Base-by-base conservation (phyloP, 1,140 invertebrate genomes). In the Megalopta genalis region DNA sequence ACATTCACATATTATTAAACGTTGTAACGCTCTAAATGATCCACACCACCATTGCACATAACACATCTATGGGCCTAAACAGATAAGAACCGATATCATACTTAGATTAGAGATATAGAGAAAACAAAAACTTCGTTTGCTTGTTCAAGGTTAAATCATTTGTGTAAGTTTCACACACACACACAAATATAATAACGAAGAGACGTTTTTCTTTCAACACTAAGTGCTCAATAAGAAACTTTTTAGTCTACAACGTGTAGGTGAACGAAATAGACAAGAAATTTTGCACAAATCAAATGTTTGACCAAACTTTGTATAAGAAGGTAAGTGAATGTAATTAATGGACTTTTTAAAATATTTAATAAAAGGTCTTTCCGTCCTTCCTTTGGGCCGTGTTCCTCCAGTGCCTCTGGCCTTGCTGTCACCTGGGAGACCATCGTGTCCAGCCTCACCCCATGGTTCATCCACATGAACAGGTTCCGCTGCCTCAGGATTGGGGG, bases 261-360 rank as follows among this genome's bases (percentile, higher is more conserved):
- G 59, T 76, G n/a, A 42, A 60, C 68, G 66, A 25, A 66, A 52
- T n/a, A n/a, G 16, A 63, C 1, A 60, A n/a, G 63, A 63, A 85
- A 18, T 84, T 77, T 85, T 85, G 79, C 82, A 85, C 66, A 74
- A 64, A 32, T 82, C 68, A 64, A 59, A 82, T 64, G 14, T 70
- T 82, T 78, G 83, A 85, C 79, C 83, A 85, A 82, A 78, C 52
- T 72, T 74, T 68, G 66, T 77, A 69, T 32, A 73, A 67, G 57
- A 21, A 37, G 59, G 69, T 81, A 73, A 57, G 52, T 60, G 63
- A 74, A 63, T 67, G 80, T 81, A 74, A 64, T 77, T 78, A 70
- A 81, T 81, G 27, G 67, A 81, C 66, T 77, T 85, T 85, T 85
- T 85, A 74, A 81, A 85, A 74, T 23, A 49, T 42, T 39, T 63